phyloP scores from a whole-genome alignment of 2,888 invertebrate species.

The Orchestes rusci region DNA sequence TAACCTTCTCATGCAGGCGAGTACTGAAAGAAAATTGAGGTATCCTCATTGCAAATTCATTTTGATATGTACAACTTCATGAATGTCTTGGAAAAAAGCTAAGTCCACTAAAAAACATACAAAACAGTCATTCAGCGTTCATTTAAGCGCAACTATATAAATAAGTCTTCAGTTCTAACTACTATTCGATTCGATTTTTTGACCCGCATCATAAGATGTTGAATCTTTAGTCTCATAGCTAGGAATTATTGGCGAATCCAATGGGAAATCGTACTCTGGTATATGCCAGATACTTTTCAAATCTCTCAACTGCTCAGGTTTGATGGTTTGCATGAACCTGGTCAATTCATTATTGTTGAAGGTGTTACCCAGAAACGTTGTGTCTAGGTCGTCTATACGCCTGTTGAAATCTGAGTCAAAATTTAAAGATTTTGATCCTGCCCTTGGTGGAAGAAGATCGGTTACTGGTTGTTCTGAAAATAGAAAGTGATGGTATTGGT shows the following conservation, averaged over 20 bases:
- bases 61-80: too few species aligned
- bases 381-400: conserved; percentile 14
- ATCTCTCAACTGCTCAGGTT: conserved; percentile 35
- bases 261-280: conserved; percentile 43
- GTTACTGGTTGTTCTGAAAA: background rate
- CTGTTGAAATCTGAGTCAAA: conserved; percentile 7
- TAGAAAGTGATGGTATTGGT: background rate
- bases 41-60: too few species aligned
- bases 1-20: too few species aligned
- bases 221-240: conserved; percentile 40
- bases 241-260: conserved; percentile 38
- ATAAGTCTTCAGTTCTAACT: too few species aligned
- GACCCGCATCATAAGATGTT: too few species aligned
- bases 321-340: conserved; percentile 31
- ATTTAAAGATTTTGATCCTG: conserved; percentile 16
- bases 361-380: conserved; percentile 15
- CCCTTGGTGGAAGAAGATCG: background rate
- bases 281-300: conserved; percentile 39
- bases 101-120: too few species aligned
- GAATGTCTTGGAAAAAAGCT: too few species aligned
- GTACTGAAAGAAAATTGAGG: too few species aligned
- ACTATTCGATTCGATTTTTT: too few species aligned
- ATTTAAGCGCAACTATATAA: too few species aligned
- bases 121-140: too few species aligned
- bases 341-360: conserved; percentile 21